Evolutionary conservation across 2,797 vertebrate genomes (phyloP).

Genomic region (Falco peregrinus): DNA sequence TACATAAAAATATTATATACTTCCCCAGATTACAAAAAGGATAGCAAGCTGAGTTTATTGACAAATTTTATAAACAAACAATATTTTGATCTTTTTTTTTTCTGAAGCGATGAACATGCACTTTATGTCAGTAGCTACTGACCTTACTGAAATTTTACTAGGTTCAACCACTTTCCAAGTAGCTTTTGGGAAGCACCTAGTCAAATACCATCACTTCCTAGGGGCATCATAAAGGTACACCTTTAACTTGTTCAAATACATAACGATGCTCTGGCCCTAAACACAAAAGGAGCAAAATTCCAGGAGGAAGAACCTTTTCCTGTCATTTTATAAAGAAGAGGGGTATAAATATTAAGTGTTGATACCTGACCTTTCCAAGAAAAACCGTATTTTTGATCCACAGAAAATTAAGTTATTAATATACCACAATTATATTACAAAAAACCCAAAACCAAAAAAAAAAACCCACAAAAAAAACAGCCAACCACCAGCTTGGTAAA

Average conservation of each 20-base stretch:
- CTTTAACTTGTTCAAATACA: neutral
- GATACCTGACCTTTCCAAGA: neutral
- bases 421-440: neutral
- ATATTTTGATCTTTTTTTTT: neutral
- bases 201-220: neutral
- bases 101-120: neutral
- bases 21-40: neutral
- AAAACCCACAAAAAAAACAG: neutral
- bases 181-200: neutral
- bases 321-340: neutral
- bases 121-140: neutral
- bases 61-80: neutral
- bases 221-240: neutral
- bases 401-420: neutral
- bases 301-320: slow-evolving; percentile 6
- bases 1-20: neutral
- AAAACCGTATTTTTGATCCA: neutral
- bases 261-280: neutral
- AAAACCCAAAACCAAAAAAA: neutral
- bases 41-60: neutral
- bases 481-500: neutral
- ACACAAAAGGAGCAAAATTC: neutral
- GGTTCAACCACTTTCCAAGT: neutral
- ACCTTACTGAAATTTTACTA: neutral
- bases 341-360: neutral